These are phyloP conservation scores for Caenorhabditis japonica DNA, from an alignment of 2,888 invertebrate genomes.

Conservation along the genomic window DNA sequence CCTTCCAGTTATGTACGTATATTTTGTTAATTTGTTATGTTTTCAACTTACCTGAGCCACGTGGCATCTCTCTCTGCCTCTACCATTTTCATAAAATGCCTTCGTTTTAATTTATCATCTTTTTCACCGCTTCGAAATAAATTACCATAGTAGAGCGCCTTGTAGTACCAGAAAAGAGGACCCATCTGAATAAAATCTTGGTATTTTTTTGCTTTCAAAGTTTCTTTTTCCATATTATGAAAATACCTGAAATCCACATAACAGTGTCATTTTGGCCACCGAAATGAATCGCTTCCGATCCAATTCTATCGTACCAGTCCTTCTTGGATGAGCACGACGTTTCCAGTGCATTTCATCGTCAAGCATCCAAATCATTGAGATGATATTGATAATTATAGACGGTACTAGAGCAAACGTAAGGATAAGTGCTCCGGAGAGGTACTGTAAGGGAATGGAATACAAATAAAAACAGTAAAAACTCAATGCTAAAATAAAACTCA, in stretches of 20 bases:
- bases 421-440: slow-evolving; percentile 36
- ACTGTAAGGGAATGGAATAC: slow-evolving; percentile 27
- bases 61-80: slow-evolving; percentile 71
- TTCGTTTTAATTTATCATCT: slow-evolving; percentile 33
- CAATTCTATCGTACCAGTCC: slow-evolving; percentile 27
- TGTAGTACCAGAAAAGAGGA: slow-evolving; percentile 64
- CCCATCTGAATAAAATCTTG: slow-evolving; percentile 53
- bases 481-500: slow-evolving; percentile 30
- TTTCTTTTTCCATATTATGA: too few relatives aligned
- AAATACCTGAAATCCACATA: slow-evolving; percentile 54
- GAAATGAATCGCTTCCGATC: slow-evolving; percentile 29
- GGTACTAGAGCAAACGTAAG: slow-evolving; percentile 56
- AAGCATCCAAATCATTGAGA: slow-evolving; percentile 60
- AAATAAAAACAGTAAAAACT: neutral
- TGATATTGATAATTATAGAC: slow-evolving; percentile 61
- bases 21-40: neutral
- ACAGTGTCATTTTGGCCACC: slow-evolving; percentile 14
- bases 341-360: slow-evolving; percentile 55
- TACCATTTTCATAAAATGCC: slow-evolving; percentile 60
- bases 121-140: slow-evolving; percentile 27
- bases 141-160: slow-evolving; percentile 56
- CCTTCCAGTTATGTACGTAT: neutral
- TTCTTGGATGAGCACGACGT: slow-evolving; percentile 14
- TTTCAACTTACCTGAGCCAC: slow-evolving; percentile 27
- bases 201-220: too few relatives aligned